Evolutionary conservation across 2,888 invertebrate genomes (phyloP).

Genomic region (Epistrophe grossulariae): DNA sequence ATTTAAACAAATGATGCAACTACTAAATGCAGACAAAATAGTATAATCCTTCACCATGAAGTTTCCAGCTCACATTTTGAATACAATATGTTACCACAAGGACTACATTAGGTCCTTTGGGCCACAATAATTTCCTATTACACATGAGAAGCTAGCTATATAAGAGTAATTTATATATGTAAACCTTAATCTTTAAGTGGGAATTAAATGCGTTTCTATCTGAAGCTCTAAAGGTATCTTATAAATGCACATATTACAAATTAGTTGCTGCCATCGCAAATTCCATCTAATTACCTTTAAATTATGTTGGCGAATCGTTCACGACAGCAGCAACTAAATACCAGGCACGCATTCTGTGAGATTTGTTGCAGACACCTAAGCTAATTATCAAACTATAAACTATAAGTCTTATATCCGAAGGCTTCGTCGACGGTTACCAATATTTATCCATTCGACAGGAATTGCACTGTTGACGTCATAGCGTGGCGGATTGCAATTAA

Average conservation of each 20-base stretch:
- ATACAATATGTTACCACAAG: slow-evolving; percentile 14
- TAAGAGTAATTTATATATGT: slow-evolving; percentile 39
- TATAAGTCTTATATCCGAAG: slow-evolving; percentile 77
- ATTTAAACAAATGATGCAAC: slow-evolving; percentile 9
- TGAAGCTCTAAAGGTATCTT: slow-evolving; percentile 29
- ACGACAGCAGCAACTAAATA: slow-evolving; percentile 66
- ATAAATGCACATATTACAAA: slow-evolving; percentile 40
- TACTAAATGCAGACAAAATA: slow-evolving; percentile 1
- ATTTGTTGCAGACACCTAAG: slow-evolving; percentile 55
- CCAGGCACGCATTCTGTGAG: slow-evolving; percentile 19
- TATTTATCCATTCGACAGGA: slow-evolving; percentile 83
- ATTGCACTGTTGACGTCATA: slow-evolving; percentile 78
- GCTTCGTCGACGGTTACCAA: slow-evolving; percentile 82
- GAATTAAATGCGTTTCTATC: slow-evolving; percentile 39
- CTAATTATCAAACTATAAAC: slow-evolving; percentile 43
- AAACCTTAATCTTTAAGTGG: slow-evolving; percentile 31
- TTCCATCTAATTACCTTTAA: slow-evolving; percentile 7
- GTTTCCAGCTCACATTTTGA: background rate
- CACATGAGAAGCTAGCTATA: slow-evolving; percentile 11
- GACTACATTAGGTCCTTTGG: background rate
- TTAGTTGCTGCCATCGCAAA: slow-evolving; percentile 71
- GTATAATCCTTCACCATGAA: slow-evolving; percentile 24
- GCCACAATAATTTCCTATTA: slow-evolving; percentile 48
- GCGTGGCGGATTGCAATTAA: slow-evolving; percentile 85
- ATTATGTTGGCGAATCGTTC: slow-evolving; percentile 42